Evolutionary conservation across 2,888 invertebrate species (phyloP).

Genomic region (Pinctada fucata): DNA sequence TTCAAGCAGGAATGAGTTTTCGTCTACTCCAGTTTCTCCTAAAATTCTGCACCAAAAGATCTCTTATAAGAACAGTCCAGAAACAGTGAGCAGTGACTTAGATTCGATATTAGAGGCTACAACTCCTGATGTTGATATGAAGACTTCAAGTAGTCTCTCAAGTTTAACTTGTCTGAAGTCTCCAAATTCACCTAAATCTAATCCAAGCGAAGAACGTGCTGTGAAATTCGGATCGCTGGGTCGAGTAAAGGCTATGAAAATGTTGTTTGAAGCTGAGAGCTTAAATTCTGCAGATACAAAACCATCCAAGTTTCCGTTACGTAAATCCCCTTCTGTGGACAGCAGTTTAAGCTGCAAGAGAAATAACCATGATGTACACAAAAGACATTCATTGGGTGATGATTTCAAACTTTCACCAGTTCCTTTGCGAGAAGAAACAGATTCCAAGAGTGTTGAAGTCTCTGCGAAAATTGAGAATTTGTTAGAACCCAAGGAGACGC

Average conservation of each 20-base stretch:
- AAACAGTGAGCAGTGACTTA: conserved; percentile 41
- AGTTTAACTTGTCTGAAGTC: conserved; percentile 29
- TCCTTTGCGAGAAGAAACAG: background rate
- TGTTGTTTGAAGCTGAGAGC: conserved; percentile 60
- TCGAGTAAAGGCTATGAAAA: conserved; percentile 60
- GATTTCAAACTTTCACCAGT: conserved; percentile 20
- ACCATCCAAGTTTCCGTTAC: conserved; percentile 29
- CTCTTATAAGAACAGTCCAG: conserved; percentile 14
- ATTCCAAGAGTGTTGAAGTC: background rate
- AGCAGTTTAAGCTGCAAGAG: conserved; percentile 24
- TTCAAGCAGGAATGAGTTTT: conserved; percentile 5
- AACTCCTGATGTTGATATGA: conserved; percentile 56
- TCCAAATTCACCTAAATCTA: conserved; percentile 47
- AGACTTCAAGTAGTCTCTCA: conserved; percentile 56
- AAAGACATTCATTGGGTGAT: conserved; percentile 36
- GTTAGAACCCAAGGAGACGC: background rate
- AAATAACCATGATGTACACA: conserved; percentile 10
- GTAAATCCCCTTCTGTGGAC: conserved; percentile 41
- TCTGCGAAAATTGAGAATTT: background rate
- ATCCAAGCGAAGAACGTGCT: conserved; percentile 53
- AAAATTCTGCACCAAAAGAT: background rate
- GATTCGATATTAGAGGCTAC: conserved; percentile 58
- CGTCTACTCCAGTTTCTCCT: background rate
- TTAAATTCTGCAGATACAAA: conserved; percentile 49
- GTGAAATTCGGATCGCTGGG: conserved; percentile 54